Base-by-base conservation (phyloP, 2,113 vertebrate genomes). In the Neodon shergylaensis region DNA sequence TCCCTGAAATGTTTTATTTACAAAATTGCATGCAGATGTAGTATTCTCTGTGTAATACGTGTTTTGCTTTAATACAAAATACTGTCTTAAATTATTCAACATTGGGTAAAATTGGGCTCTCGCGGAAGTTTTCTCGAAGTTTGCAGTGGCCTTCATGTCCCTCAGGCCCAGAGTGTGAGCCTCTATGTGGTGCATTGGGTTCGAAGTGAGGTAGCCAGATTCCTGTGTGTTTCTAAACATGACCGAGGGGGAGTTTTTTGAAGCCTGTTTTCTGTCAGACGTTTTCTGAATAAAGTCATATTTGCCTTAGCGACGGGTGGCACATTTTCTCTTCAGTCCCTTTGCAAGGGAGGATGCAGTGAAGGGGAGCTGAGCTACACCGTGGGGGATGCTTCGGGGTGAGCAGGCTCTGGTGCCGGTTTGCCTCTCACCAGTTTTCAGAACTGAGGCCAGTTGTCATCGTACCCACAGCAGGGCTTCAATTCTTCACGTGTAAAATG, bases 21-120 rank as follows among this genome's bases (percentile, higher is more conserved):
- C 24, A 65, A 88, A 61, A 47, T 63, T 63, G 44, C 16, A 68
- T 87, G 44, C 44, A 94, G 33, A 54, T 79, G 7, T 54, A 52
- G 9, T 89, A 83, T 87, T 89, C 11, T 78, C 9, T 61, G 89
- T 93, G 22, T 85, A 84, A 63, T 26, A n/a, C 21, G 54, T 76
- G 17, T 79, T 70, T 90, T 91, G 21, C 74, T 91, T 96, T 66
- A 90, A 66, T 39, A 77, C 66, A 82, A 66, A 90, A 66, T 58
- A 5, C 33, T 96, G 8, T 73, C 66, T 84, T 81, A 68, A 90
- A 54, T 95, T 61, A 83, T 66, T 83, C 33, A 63, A 33, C 22
- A 16, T 28, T 31, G 7, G 33, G 22, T 85, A 49, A 79, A 74
- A 72, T 54, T 72, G 22, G 78, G 82, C 16, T 54, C 81, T 36